Evolutionary conservation across 2,888 invertebrate genomes (phyloP).

Genomic region (Orchesella flavescens): DNA sequence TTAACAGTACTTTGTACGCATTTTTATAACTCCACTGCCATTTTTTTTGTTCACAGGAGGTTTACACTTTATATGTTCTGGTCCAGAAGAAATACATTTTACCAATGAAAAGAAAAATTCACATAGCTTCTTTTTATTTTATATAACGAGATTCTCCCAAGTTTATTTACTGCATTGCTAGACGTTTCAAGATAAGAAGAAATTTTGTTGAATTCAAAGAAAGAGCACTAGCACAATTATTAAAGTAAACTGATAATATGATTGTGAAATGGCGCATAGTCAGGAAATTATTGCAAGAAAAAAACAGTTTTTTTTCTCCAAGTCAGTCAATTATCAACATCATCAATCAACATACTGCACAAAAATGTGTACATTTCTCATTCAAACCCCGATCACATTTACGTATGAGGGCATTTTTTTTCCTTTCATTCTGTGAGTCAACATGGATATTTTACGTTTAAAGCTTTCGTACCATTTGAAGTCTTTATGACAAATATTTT

Average conservation of each 20-base stretch:
- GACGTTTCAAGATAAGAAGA: too few relatives aligned
- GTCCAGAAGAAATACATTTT: not conserved
- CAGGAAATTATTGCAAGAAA: not conserved
- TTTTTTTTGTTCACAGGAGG: not conserved
- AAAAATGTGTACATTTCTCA: slow-evolving; percentile 53
- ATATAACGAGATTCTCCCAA: too few relatives aligned
- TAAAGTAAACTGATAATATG: not conserved
- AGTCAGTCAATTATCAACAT: not conserved
- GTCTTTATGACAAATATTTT: slow-evolving; percentile 45
- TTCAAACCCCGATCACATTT: slow-evolving; percentile 40
- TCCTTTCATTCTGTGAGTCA: slow-evolving; percentile 41
- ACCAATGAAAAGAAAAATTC: not conserved
- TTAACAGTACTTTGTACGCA: not conserved
- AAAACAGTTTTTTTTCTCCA: not conserved
- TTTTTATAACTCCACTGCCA: not conserved
- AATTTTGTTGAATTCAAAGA: too few relatives aligned
- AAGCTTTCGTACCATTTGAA: slow-evolving; percentile 67
- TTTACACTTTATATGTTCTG: not conserved
- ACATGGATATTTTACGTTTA: slow-evolving; percentile 49
- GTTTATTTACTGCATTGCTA: too few relatives aligned
- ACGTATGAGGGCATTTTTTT: not conserved
- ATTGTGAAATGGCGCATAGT: too few relatives aligned
- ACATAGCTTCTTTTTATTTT: too few relatives aligned
- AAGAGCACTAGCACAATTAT: not conserved
- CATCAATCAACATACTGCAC: slow-evolving; percentile 11